These are phyloP conservation scores for Nomada fucata DNA, from an alignment of 2,888 invertebrate genomes.

Conservation along the genomic window DNA sequence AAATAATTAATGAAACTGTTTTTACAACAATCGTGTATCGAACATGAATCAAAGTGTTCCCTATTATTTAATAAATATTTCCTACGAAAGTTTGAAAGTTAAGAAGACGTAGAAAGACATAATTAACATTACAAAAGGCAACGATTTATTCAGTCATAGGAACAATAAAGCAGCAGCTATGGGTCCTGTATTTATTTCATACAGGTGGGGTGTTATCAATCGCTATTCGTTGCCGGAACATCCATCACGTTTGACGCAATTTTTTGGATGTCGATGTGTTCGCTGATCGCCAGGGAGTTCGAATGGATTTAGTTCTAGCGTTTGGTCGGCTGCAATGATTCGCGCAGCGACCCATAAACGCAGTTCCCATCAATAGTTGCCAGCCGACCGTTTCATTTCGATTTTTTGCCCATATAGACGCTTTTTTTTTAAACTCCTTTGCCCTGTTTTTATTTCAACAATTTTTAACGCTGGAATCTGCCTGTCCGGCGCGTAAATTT, in stretches of 20 bases:
- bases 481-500: not conserved
- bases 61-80: no score
- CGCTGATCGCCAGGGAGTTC: slow-evolving; percentile 40
- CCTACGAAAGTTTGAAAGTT: no score
- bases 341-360: slow-evolving; percentile 60
- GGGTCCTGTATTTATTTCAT: slow-evolving; percentile 31
- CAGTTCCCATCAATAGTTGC: slow-evolving; percentile 49
- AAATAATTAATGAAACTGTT: no score
- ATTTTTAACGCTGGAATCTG: not conserved
- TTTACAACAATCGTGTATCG: no score
- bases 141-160: not conserved
- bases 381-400: slow-evolving; percentile 35
- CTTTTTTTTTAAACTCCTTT: not conserved
- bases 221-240: slow-evolving; percentile 52
- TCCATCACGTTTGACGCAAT: slow-evolving; percentile 53
- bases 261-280: slow-evolving; percentile 42
- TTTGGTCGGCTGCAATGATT: slow-evolving; percentile 53
- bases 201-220: slow-evolving; percentile 50
- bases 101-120: no score
- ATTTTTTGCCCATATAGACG: slow-evolving; percentile 41
- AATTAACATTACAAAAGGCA: not conserved
- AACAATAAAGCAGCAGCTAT: no score
- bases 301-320: slow-evolving; percentile 38
- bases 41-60: no score
- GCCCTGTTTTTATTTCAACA: not conserved